Evolutionary conservation across 1,140 invertebrate species (phyloP), one percentile per base, ranked within the genome.

Genomic region (Matsumurasca onukii): DNA sequence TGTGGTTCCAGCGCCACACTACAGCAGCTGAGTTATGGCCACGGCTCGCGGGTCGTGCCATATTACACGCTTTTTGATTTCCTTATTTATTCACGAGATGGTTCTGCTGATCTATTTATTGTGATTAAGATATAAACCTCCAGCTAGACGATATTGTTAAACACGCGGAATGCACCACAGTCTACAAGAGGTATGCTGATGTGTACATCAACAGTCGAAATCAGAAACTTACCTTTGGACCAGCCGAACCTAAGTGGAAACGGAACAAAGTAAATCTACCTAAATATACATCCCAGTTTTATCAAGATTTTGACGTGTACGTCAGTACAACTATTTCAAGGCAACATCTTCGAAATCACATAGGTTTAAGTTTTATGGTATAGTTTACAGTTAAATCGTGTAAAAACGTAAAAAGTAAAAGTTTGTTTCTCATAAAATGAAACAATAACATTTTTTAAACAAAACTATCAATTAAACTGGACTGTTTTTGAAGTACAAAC

Each of bases 21-120:
- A 59, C 55, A 25, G 55, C 20, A 9, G 49, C 55, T 59, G 55
- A 59, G 25, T 59, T 59, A 59, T 59, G 24, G 15, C 25, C 49
- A 52, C 15, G 15, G 55, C 55, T 59, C 55, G 55, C 30, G 55
- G 49, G 25, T 59, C 55, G 55, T 59, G 55, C 55, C 55, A 59
- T 59, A 59, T 59, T 65, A 65, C 62, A 65, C 62, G 62, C 62
- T 65, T 65, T 65, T 65, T 65, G 62, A 65, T 65, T 65, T 65
- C 62, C 62, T 65, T 65, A 65, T 65, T 65, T 65, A 65, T 65
- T 65, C 62, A 65, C 62, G 34, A 65, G 62, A 65, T 45, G 62
- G 62, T 39, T 25, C 27, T 45, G 39, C 31, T 65, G 62, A 65
- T 65, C 62, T 48, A 65, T 65, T 65, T 65, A 65, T 65, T 45